These are phyloP conservation scores for Nyctalus aviator DNA, from an alignment of 2,797 vertebrate genomes.

Conservation along the genomic window DNA sequence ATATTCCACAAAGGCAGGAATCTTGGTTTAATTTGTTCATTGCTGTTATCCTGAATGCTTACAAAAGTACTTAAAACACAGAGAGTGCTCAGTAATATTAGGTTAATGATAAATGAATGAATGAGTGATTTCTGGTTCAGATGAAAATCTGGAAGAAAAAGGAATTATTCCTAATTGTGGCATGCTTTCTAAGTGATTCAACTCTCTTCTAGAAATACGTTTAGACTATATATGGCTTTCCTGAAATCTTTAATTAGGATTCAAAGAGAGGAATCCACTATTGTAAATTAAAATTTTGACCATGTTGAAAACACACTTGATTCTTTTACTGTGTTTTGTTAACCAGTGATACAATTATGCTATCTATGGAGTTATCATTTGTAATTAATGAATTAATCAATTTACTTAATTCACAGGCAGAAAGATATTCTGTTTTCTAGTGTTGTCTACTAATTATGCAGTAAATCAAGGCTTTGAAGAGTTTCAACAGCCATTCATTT, in stretches of 20 bases:
- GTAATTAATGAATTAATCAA: slow-evolving; percentile 85
- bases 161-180: neutral
- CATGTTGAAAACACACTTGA: slow-evolving; percentile 74
- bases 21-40: neutral
- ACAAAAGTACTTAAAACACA: neutral
- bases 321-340: slow-evolving; percentile 78
- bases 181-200: neutral
- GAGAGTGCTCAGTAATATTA: neutral
- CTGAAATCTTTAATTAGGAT: slow-evolving; percentile 71
- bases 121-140: neutral
- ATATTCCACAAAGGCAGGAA: neutral
- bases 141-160: slow-evolving; percentile 22
- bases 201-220: slow-evolving; percentile 20
- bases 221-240: neutral
- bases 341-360: slow-evolving; percentile 74
- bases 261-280: slow-evolving; percentile 49
- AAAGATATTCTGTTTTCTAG: slow-evolving; percentile 77
- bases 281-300: slow-evolving; percentile 78
- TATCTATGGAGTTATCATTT: slow-evolving; percentile 80
- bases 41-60: neutral
- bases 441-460: slow-evolving; percentile 83
- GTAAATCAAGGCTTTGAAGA: slow-evolving; percentile 84
- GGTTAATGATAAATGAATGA: neutral
- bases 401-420: slow-evolving; percentile 77
- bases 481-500: slow-evolving; percentile 80